Evolutionary conservation across 2,113 vertebrate genomes (phyloP).

Genomic region (Passer montanus): DNA sequence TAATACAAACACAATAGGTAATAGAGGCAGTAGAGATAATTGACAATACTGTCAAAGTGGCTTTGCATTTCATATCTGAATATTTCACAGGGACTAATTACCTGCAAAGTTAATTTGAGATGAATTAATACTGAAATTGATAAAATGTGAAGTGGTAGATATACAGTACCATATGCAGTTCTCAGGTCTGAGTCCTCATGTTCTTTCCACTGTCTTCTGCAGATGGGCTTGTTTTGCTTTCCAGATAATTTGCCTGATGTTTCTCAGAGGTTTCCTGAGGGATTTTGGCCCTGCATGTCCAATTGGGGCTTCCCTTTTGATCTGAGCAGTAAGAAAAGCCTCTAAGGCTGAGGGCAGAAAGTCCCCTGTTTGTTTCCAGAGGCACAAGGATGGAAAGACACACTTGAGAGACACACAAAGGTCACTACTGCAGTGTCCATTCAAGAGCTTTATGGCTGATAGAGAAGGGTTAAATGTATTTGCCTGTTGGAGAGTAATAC

Average conservation of each 20-base stretch:
- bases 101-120: neutral
- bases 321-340: neutral
- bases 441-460: neutral
- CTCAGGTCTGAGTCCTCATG: neutral
- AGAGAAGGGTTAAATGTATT: constrained; percentile 49
- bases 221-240: neutral
- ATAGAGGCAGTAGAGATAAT: neutral
- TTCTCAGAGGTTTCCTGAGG: neutral
- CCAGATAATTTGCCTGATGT: neutral
- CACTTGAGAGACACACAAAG: neutral
- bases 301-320: neutral
- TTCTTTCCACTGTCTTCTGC: neutral
- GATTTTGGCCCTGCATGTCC: neutral
- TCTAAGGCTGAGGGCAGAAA: neutral
- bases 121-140: neutral
- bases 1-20: neutral
- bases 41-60: neutral
- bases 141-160: neutral
- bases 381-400: neutral
- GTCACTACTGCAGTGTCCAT: neutral
- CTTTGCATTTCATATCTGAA: neutral
- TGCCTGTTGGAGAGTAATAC: constrained; percentile 14
- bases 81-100: neutral
- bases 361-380: neutral
- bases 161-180: neutral